phyloP scores from a whole-genome alignment of 2,797 vertebrate species.

The Miichthys miiuy region DNA sequence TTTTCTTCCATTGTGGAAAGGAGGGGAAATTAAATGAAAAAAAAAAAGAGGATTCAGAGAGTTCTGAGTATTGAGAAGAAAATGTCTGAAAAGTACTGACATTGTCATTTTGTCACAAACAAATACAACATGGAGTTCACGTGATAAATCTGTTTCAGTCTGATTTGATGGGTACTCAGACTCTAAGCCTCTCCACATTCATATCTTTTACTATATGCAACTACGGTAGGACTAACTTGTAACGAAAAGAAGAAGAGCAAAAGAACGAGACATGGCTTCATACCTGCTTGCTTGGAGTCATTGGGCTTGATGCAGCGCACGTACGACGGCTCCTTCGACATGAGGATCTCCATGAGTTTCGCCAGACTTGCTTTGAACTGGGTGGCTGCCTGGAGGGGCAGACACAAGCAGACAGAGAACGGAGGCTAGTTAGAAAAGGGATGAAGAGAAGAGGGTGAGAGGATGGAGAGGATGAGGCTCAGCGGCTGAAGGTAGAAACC shows the following conservation, averaged over 20 bases:
- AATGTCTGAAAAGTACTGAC: background rate
- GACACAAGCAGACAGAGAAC: constrained; percentile 38
- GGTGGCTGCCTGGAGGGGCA: constrained; percentile 90
- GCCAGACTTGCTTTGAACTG: constrained; percentile 98
- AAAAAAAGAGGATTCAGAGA: background rate
- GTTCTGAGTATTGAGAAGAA: background rate
- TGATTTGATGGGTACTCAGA: background rate
- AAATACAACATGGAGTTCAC: too few relatives aligned
- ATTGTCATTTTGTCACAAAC: background rate
- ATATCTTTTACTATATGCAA: too few relatives aligned
- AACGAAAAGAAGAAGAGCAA: background rate
- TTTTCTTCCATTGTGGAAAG: background rate
- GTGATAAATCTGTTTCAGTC: background rate
- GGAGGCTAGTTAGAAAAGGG: constrained; percentile 17
- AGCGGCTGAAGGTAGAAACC: background rate
- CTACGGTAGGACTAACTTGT: too few relatives aligned
- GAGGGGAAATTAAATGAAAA: background rate
- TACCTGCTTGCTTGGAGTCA: constrained; percentile 97
- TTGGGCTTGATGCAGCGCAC: constrained; percentile 99
- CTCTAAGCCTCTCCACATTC: background rate
- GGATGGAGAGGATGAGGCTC: background rate
- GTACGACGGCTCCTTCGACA: constrained; percentile 99
- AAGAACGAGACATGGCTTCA: background rate
- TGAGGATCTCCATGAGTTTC: constrained; percentile 98
- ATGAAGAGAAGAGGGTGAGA: constrained; percentile 25